A percentile compares a stretch with the other conserved stretches of the same genome.
phyloP scores from a whole-genome alignment of 1,140 invertebrate species.

The Leptestheria dahalacensis region DNA sequence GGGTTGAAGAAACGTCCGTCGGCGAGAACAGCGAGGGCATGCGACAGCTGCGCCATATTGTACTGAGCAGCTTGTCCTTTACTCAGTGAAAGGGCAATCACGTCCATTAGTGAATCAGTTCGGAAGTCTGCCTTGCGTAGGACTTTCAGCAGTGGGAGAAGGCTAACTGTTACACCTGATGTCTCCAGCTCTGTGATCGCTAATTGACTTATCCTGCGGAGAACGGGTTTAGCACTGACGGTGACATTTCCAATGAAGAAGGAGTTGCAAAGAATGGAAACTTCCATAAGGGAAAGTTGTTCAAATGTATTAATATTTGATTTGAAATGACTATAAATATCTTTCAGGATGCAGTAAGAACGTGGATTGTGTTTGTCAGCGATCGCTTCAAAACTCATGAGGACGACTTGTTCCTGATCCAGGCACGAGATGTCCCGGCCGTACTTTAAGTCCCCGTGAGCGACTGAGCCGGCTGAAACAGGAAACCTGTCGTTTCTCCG shows the following conservation, averaged over 20 bases:
- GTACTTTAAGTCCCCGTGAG: no score
- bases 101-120: not conserved
- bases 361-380: no score
- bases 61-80: not conserved
- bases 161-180: not conserved
- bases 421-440: no score
- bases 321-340: constrained; percentile 3
- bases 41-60: constrained; percentile 8
- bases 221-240: constrained; percentile 1
- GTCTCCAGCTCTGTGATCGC: not conserved
- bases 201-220: not conserved
- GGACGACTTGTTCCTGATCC: no score
- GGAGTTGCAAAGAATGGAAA: not conserved
- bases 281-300: not conserved
- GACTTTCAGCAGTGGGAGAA: constrained; percentile 6
- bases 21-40: constrained; percentile 7
- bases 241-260: not conserved
- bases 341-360: no score
- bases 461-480: no score
- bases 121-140: constrained; percentile 4
- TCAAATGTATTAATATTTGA: not conserved
- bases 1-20: not conserved
- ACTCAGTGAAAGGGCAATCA: not conserved
- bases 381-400: no score
- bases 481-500: no score